Conservation (phyloP, 2,113 vertebrate species). For the Theristicus caerulescens region DNA sequence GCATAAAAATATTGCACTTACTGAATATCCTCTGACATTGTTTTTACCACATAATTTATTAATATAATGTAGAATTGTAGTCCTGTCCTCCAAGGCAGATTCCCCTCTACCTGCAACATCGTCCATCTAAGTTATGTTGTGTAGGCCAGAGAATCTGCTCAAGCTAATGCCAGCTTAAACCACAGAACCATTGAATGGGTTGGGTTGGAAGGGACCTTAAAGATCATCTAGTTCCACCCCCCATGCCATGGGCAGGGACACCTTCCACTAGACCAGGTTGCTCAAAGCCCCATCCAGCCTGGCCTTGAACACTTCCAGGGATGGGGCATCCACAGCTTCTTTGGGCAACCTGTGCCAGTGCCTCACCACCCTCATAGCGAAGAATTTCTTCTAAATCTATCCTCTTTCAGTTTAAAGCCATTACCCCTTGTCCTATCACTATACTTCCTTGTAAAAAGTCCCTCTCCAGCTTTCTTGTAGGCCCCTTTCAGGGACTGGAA, state of each 20-base stretch:
- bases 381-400: not conserved
- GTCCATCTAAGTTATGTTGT: not conserved
- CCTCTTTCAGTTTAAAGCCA: not conserved
- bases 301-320: not conserved
- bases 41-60: not conserved
- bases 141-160: not conserved
- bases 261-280: not conserved
- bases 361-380: not conserved
- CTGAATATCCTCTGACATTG: not conserved
- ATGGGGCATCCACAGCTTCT: not conserved
- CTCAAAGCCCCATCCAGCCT: not conserved
- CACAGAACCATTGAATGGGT: not conserved
- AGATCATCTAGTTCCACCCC: not conserved
- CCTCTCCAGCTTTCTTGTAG: not conserved
- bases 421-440: not conserved
- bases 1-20: not conserved
- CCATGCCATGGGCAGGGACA: not conserved
- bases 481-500: not conserved
- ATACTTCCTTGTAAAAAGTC: not conserved
- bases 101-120: not conserved
- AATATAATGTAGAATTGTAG: not conserved
- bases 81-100: not conserved
- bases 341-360: not conserved
- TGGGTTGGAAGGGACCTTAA: not conserved
- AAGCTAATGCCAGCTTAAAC: not conserved